Conservation (phyloP, 2,113 vertebrate genomes). For the Casuarius casuarius region DNA sequence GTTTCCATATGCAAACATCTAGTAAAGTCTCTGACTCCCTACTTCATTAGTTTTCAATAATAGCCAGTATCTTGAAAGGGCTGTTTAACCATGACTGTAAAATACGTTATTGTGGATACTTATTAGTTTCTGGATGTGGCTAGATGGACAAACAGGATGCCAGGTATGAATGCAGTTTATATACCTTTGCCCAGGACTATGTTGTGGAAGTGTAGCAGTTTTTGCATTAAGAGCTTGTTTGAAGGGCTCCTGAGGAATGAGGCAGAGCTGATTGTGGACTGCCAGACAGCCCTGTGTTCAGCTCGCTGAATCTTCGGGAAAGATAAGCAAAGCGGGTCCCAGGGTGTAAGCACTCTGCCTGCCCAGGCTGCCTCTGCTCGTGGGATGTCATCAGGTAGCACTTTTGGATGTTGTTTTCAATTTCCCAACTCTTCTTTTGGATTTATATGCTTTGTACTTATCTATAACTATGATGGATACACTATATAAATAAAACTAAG, state of each 20-base stretch:
- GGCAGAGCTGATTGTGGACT: background rate
- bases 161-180: background rate
- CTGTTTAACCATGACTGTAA: background rate
- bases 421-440: background rate
- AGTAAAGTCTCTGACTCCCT: background rate
- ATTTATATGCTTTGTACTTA: background rate
- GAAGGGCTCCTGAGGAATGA: background rate
- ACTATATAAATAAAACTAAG: background rate
- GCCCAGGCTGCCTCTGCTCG: background rate
- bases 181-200: background rate
- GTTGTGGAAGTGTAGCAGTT: background rate
- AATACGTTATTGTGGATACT: background rate
- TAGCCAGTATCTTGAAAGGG: background rate
- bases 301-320: background rate
- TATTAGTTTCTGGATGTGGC: background rate
- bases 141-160: background rate
- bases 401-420: background rate
- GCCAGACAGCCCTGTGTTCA: background rate
- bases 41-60: background rate
- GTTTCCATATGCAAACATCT: background rate
- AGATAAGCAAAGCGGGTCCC: background rate
- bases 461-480: background rate
- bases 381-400: background rate
- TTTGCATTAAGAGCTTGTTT: background rate
- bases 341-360: fast-evolving